Conservation (phyloP, 2,888 invertebrate genomes). For the Xylocampa areola region DNA sequence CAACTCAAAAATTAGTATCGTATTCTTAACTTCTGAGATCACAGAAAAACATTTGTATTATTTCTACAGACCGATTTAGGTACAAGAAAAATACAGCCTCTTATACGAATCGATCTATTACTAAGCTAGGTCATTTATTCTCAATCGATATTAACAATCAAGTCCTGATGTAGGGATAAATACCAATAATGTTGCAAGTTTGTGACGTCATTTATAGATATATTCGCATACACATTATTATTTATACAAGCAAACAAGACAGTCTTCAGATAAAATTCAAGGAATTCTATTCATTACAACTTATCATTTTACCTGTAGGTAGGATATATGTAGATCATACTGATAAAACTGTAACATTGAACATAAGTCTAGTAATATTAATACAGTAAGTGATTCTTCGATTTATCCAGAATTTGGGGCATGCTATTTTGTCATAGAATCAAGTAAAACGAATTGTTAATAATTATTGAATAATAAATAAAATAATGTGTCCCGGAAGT, state of each 20-base stretch:
- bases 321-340: too few species aligned
- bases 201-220: conserved; percentile 20
- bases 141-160: conserved; percentile 11
- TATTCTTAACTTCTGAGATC: too few species aligned
- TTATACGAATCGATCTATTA: not conserved
- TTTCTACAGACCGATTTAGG: too few species aligned
- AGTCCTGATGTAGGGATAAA: conserved; percentile 7
- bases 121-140: conserved; percentile 8
- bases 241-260: conserved; percentile 33
- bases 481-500: too few species aligned
- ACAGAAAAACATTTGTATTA: too few species aligned
- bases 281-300: conserved; percentile 11
- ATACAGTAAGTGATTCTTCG: too few species aligned
- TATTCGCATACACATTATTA: conserved; percentile 5
- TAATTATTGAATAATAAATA: too few species aligned
- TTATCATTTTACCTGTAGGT: conserved; percentile 6
- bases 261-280: conserved; percentile 32
- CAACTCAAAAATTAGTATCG: too few species aligned
- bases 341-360: not conserved
- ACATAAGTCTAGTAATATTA: too few species aligned
- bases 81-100: not conserved
- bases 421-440: too few species aligned
- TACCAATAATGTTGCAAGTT: conserved; percentile 9
- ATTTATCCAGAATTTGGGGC: too few species aligned
- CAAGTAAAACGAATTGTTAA: too few species aligned